Evolutionary conservation across 2,888 invertebrate genomes (phyloP), one percentile per base, ranked within the genome.

Genomic region (Synergus umbraculus): DNA sequence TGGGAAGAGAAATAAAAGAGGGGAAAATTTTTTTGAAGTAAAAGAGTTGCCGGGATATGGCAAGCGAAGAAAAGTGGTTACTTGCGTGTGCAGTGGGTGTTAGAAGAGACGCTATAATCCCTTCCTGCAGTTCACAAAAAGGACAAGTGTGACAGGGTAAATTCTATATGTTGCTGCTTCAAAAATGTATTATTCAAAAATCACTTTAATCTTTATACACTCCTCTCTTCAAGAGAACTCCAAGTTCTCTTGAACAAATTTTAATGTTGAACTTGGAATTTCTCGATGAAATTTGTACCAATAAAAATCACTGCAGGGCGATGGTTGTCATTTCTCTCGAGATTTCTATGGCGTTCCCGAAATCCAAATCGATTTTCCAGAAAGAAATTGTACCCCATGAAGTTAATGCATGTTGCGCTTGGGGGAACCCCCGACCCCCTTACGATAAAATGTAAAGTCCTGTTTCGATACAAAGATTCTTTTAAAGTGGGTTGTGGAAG

Each of bases 61-160:
- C 78, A 37, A 83, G 79, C 81, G 81, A 82, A 80, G 80, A 83
- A 84, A 86, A 87, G 84, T 85, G 84, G 84, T 85, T 82, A 82
- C 84, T 85, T 83, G 81, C 81, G 78, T 79, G 84, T 78, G 66
- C 81, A 78, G 69, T 77, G 54, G 66, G 78, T 79, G 79, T 86
- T 82, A 84, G 64, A 82, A 86, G 84, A 82, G 81, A 49, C 46
- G 13, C n/a, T 60, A 18, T 60, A 60, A 60, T 60, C 22, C 41
- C 37, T 66, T 66, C 65, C 65, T 43, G 41, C n/a, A 66, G 65
- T 13, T 49, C 15, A 15, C 49, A 69, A 49, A 69, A 69, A 69
- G 69, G 49, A 49, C 49, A 29, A 69, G 46, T 69, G 49, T 18
- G 0, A 29, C 29, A 10, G 49, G 49, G n/a, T 54, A 69, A 46